Base-by-base conservation (phyloP, 2,113 vertebrate genomes). In the Physeter macrocephalus region DNA sequence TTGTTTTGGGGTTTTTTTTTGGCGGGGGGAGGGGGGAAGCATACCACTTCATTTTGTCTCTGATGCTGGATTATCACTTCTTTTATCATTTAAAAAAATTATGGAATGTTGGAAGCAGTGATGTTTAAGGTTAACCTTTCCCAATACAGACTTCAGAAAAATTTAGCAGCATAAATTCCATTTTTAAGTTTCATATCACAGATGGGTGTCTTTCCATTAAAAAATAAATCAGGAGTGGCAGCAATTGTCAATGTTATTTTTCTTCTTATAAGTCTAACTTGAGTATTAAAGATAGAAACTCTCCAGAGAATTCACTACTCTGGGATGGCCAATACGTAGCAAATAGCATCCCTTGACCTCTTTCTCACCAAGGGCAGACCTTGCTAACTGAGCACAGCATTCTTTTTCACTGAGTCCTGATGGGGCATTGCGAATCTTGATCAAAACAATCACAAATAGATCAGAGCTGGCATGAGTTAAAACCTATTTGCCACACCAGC, bases 191-290 rank as follows among this genome's bases (percentile, higher is more conserved):
- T 86, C 83, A n/a, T 46, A 87, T 89, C 95, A 97, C 94, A 95
- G 94, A 96, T 87, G 95, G 94, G 87, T 64, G n/a, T 92, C 92
- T 97, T 95, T 92, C 78, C 75, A 97, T 96, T 98, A 96, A 96
- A 93, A 95, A 94, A 89, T 83, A 93, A 87, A 87, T 94, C 92
- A 90, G 57, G 84, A 95, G 78, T 95, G 93, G 62, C 80, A 94
- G 78, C 43, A 82, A 95, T 95, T 71, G 90, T 92, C 94, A 96
- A 75, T 93, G 74, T 89, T 98, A 83, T 83, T 96, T 96, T 93
- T 87, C 83, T 88, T 71, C 87, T 92, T 71, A 66, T 80, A 92
- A 92, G 92, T 94, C 80, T 80, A 90, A 93, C 64, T 64, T 1
- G 1, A 87, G 46, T 78, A 74, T 94, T 96, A 90, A 93, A 97